phyloP scores from a whole-genome alignment of 2,113 vertebrate genomes.

The Semnornis frantzii region DNA sequence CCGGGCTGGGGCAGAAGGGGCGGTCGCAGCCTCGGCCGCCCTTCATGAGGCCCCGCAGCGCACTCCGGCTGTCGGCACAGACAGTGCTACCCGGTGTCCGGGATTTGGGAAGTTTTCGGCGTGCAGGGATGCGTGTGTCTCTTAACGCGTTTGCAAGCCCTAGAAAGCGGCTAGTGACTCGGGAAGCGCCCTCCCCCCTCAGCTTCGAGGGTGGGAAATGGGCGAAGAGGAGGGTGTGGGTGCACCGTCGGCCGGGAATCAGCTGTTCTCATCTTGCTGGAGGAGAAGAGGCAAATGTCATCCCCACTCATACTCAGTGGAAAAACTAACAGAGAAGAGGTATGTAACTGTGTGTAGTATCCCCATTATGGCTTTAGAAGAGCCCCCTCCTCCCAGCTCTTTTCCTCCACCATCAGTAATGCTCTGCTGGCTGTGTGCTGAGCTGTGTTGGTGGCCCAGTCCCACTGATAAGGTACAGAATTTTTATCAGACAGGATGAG shows the following conservation, averaged over 20 bases:
- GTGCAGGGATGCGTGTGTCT: too few relatives aligned
- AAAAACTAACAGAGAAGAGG: background rate
- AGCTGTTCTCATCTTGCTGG: fast-evolving
- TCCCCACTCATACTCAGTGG: fast-evolving
- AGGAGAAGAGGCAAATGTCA: background rate
- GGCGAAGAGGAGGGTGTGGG: fast-evolving
- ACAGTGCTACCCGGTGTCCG: fast-evolving
- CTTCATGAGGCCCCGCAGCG: background rate
- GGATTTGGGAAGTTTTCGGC: background rate
- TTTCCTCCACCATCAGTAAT: too few relatives aligned
- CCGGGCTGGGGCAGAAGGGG: too few relatives aligned
- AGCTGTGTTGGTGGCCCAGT: background rate
- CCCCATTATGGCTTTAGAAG: fast-evolving
- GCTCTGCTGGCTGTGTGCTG: background rate
- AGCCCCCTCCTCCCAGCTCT: background rate
- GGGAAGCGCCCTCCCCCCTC: fast-evolving
- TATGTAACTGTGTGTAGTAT: background rate
- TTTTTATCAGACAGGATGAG: background rate
- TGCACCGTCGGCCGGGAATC: fast-evolving
- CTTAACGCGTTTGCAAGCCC: fast-evolving
- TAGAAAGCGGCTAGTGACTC: fast-evolving
- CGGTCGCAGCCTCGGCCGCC: too few relatives aligned
- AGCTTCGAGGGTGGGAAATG: background rate
- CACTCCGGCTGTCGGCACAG: fast-evolving
- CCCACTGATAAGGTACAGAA: background rate